These are phyloP conservation scores for Drosophila vallismaia DNA, from an alignment of 2,888 invertebrate genomes.

Conservation along the genomic window DNA sequence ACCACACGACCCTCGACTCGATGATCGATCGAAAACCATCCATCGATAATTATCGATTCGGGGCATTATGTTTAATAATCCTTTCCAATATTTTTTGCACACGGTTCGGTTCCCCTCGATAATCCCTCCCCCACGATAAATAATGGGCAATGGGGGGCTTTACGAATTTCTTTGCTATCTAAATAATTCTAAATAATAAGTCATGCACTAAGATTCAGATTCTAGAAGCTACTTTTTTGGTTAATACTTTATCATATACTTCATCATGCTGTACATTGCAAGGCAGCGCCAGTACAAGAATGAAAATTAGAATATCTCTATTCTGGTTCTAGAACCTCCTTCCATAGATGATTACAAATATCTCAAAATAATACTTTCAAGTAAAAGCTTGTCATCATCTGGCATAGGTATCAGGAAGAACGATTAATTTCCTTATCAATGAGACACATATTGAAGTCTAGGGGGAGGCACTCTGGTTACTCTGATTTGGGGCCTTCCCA, in stretches of 20 bases:
- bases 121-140: constrained; percentile 28
- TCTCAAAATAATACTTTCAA: no score
- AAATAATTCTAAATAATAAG: background rate
- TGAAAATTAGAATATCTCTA: no score
- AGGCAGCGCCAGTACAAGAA: no score
- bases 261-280: no score
- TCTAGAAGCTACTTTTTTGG: background rate
- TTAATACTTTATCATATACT: no score
- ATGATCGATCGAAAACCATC: constrained; percentile 31
- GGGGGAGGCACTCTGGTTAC: background rate
- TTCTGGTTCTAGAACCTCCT: no score
- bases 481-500: background rate
- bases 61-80: constrained; percentile 27
- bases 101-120: constrained; percentile 14
- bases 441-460: background rate
- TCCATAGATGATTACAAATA: background rate
- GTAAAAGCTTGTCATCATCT: no score
- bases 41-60: constrained; percentile 30
- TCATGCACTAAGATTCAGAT: background rate
- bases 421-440: constrained; percentile 12
- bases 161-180: background rate
- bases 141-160: background rate
- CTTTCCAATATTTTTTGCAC: constrained; percentile 32
- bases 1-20: constrained; percentile 10
- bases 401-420: background rate